These are phyloP conservation scores for Pelvicachromis taeniatus DNA, from an alignment of 2,113 vertebrate genomes.

Conservation along the genomic window DNA sequence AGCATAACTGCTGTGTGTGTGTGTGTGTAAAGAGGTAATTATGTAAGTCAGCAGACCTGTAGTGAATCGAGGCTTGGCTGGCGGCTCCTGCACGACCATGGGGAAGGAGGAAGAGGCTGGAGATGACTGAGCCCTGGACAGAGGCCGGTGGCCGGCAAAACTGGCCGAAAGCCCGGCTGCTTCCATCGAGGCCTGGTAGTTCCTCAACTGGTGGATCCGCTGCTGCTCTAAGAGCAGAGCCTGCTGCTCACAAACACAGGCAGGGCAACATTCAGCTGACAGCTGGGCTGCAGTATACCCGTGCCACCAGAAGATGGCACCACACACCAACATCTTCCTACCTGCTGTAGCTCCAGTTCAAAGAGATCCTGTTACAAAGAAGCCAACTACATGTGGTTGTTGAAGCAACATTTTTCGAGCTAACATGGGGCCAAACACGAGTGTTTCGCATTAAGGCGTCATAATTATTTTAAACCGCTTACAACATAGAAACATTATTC, in stretches of 20 bases:
- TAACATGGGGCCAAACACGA: accelerated
- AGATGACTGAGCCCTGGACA: slow-evolving; percentile 93
- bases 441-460: not conserved
- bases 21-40: not conserved
- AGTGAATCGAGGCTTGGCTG: slow-evolving; percentile 88
- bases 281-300: not conserved
- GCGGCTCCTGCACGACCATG: slow-evolving; percentile 84
- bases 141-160: slow-evolving; percentile 85
- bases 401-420: not conserved
- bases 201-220: slow-evolving; percentile 93
- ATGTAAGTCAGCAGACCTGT: slow-evolving; percentile 78
- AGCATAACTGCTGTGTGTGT: not conserved
- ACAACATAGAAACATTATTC: not conserved
- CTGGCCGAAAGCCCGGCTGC: slow-evolving; percentile 84
- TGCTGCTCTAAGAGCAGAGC: slow-evolving; percentile 93
- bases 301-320: slow-evolving; percentile 43
- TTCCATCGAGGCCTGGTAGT: slow-evolving; percentile 93
- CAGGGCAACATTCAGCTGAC: not conserved
- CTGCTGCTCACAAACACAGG: slow-evolving; percentile 76
- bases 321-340: not conserved
- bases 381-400: not conserved
- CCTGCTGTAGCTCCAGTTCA: not conserved
- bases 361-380: not conserved
- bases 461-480: not conserved
- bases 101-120: slow-evolving; percentile 91